Conservation (phyloP, 2,797 vertebrate genomes). For the Aldrovandia affinis region DNA sequence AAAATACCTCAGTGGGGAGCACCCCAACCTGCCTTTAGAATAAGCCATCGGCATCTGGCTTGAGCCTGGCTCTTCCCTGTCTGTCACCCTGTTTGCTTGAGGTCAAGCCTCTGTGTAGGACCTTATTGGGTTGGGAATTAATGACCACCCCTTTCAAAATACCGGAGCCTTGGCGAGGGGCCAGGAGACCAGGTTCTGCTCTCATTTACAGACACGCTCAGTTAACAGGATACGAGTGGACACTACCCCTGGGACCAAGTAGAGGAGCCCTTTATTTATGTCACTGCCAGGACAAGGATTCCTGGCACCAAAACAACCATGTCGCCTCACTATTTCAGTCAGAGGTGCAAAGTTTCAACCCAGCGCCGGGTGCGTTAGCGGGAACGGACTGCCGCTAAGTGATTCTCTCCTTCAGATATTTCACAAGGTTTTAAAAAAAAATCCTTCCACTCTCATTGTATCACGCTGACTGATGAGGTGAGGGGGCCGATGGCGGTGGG, state of each 20-base stretch:
- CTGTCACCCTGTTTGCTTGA: no score
- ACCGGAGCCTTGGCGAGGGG: background rate
- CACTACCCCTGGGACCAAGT: conserved; percentile 44
- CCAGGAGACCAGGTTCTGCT: background rate
- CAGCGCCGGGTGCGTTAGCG: conserved; percentile 53
- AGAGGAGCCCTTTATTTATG: conserved; percentile 70
- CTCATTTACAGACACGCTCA: conserved; percentile 33
- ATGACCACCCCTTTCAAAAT: background rate
- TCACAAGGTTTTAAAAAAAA: background rate
- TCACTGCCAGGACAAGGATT: conserved; percentile 71
- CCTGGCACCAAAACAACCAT: conserved; percentile 71
- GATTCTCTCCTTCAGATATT: conserved; percentile 35
- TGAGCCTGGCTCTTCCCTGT: no score
- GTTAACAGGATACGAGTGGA: conserved; percentile 51
- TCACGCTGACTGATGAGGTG: background rate
- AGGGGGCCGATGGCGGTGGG: background rate
- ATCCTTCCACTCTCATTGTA: background rate
- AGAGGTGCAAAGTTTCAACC: conserved; percentile 68
- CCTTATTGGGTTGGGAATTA: background rate
- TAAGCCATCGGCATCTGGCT: no score
- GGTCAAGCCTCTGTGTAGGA: background rate
- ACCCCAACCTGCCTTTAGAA: no score
- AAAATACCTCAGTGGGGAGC: no score
- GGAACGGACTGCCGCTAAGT: conserved; percentile 40
- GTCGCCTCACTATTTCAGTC: conserved; percentile 70